Conservation (phyloP, 2,113 vertebrate species). For the Peromyscus maniculatus region DNA sequence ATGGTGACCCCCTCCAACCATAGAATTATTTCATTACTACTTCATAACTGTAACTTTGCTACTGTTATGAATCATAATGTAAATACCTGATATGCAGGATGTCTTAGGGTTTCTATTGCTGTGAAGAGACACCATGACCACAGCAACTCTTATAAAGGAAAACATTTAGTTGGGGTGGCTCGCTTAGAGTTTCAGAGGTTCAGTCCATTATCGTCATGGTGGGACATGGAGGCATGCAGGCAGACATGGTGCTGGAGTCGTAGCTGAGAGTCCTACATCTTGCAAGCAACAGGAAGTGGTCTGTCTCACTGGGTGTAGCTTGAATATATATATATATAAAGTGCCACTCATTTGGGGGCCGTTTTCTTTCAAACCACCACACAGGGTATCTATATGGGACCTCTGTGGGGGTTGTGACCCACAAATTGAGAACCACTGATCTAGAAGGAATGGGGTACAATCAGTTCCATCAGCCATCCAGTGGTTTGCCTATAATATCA, state of each 20-base stretch:
- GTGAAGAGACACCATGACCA: not conserved
- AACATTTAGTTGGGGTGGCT: not conserved
- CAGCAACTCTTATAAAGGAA: not conserved
- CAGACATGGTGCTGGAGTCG: not conserved
- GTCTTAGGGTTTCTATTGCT: not conserved
- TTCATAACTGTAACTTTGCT: not conserved
- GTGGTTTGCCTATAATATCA: not conserved
- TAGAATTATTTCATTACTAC: not conserved
- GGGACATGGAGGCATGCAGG: not conserved
- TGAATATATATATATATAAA: not conserved
- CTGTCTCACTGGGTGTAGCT: not conserved
- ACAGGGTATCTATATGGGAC: not conserved
- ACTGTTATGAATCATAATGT: not conserved
- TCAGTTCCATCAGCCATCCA: conserved; percentile 9
- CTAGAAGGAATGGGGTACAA: not conserved
- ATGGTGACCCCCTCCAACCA: not conserved
- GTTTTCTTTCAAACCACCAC: not conserved
- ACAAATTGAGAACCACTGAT: not conserved
- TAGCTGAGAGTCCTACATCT: not conserved
- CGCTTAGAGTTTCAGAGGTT: not conserved
- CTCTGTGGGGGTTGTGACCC: not conserved
- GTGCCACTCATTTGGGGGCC: not conserved
- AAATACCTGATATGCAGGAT: not conserved
- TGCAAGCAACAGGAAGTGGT: not conserved
- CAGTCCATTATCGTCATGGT: not conserved